Percentiles rank a stretch among this genome's conserved stretches.
phyloP scores from a whole-genome alignment of 2,888 invertebrate genomes.

The Smittia aterrima region DNA sequence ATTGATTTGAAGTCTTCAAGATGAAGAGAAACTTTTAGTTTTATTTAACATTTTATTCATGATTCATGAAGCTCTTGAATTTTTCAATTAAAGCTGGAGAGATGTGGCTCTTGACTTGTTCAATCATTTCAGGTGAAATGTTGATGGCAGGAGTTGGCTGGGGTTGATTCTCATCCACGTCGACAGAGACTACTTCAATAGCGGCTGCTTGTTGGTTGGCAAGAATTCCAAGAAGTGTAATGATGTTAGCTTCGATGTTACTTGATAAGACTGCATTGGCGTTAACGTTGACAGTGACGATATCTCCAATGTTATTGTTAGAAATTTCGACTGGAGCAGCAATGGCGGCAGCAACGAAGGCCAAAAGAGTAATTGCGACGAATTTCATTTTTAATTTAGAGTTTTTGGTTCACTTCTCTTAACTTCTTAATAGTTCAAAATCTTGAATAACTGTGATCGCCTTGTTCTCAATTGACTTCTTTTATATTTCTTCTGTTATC shows the following conservation, averaged over 20 bases:
- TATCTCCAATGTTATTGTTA: slow-evolving; percentile 31
- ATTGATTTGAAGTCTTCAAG: no score
- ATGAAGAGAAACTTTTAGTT: no score
- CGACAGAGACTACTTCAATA: background rate
- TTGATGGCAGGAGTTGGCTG: background rate
- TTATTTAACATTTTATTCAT: background rate
- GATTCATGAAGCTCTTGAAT: background rate
- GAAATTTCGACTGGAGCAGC: slow-evolving; percentile 19
- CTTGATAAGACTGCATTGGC: background rate
- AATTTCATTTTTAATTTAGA: slow-evolving; percentile 17
- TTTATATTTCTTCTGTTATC: background rate
- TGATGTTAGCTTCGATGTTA: background rate
- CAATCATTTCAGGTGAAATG: background rate
- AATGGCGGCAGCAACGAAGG: background rate
- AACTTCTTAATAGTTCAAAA: background rate
- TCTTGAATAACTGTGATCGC: no score
- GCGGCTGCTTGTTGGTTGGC: background rate
- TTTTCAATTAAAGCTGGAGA: background rate
- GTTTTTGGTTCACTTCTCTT: background rate
- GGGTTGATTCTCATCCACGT: background rate
- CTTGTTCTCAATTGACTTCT: background rate
- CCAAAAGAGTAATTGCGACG: background rate
- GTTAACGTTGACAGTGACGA: background rate
- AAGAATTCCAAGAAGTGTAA: background rate
- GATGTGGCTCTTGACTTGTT: background rate